A percentile compares a stretch with the other conserved stretches of the same genome.
Conservation (phyloP, 2,888 invertebrate genomes). For the Plebejus anna region DNA sequence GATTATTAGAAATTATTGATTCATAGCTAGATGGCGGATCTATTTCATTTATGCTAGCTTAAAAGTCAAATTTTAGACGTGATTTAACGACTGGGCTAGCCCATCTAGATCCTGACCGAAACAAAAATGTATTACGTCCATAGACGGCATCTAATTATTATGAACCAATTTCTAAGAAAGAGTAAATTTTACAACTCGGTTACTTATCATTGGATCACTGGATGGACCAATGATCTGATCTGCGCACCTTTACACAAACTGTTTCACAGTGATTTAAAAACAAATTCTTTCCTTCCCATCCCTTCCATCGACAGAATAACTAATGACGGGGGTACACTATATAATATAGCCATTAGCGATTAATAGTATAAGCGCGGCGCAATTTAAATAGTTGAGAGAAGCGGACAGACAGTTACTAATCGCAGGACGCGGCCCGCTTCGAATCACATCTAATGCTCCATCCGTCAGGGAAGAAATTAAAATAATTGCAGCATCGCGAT, state of each 20-base stretch:
- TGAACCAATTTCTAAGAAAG: too few species aligned
- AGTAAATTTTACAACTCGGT: too few species aligned
- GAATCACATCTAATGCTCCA: slow-evolving; percentile 65
- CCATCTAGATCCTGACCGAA: too few species aligned
- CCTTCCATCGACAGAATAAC: slow-evolving; percentile 5
- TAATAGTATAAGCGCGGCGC: slow-evolving; percentile 32
- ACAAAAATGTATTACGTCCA: too few species aligned
- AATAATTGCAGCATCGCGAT: slow-evolving; percentile 59
- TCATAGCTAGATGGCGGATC: too few species aligned
- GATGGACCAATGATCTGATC: too few species aligned
- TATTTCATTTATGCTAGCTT: too few species aligned
- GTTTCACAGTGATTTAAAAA: not conserved
- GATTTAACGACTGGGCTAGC: too few species aligned
- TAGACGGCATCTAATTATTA: too few species aligned
- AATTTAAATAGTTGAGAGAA: slow-evolving; percentile 55
- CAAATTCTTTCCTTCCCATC: not conserved
- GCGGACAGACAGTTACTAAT: slow-evolving; percentile 58
- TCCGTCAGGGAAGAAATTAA: slow-evolving; percentile 74
- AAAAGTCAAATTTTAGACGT: too few species aligned
- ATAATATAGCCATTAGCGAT: slow-evolving; percentile 27
- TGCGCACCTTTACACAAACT: not conserved
- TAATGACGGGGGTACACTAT: slow-evolving; percentile 8
- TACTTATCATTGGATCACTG: too few species aligned
- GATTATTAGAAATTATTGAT: too few species aligned
- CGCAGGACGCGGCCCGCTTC: slow-evolving; percentile 47